Base-by-base conservation (phyloP, 1,140 invertebrate species). In the Plodia interpunctella region DNA sequence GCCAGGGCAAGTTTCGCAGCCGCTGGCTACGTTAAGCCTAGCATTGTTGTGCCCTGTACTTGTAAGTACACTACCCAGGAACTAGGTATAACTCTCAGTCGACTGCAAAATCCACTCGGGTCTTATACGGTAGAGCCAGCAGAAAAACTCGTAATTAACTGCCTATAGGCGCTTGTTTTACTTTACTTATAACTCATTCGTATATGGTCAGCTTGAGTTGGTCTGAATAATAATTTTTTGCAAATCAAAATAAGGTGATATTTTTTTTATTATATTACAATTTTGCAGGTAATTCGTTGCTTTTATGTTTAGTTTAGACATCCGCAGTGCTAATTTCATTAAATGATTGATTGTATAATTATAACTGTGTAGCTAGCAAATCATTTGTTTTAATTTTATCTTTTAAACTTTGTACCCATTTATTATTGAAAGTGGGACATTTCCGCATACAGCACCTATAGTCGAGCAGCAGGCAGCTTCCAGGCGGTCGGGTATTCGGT, bases 1-100 rank as follows among this genome's bases (percentile, higher is more conserved):
- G 74, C 63, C 72, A 74, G 72, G 67, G 64, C 67, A 60, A 57
- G 67, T 70, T 72, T 62, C 65, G 66, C 66, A 62, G 66, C 70
- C 66, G 66, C 72, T 68, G 66, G 67, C 66, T 55, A 60, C 55
- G 59, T 55, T 49, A 50, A 55, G 50, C 59, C 50, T 60, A 55
- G 53, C 54, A 60, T 60, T 60, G 59, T 60, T 51, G 49, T 44
- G 35, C 32, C 38, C 35, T 32, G 53, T 50, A 38, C 59, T 25
- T 20, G 21, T 53, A 53, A 25, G 18, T n/a, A 53, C 51, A 53
- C 51, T n/a, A 53, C 51, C 51, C 51, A 53, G 20, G 18, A 21
- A 53, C 51, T 21, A 25, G 51, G 51, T 15, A 8, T 53, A 44
- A 44, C 9, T 44, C 38, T 44, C 38, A 17, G 38, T 44, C 9